A percentile compares a stretch with the other conserved stretches of the same genome.
These are phyloP conservation scores for Platysteira castanea DNA, from an alignment of 2,113 vertebrate genomes.

Conservation along the genomic window DNA sequence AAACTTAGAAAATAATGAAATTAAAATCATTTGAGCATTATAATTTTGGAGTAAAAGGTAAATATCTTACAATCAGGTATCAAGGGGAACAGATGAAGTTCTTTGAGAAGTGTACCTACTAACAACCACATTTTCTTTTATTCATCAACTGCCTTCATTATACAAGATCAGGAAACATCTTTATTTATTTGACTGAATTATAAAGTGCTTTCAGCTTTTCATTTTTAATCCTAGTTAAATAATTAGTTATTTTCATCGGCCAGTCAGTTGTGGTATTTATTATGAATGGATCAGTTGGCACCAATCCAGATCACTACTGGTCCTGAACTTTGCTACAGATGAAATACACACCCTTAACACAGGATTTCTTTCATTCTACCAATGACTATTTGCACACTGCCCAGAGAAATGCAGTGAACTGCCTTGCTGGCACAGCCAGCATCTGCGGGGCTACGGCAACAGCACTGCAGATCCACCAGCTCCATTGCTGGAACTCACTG, in stretches of 20 bases:
- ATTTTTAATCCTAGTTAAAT: constrained; percentile 1
- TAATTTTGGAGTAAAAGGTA: neutral
- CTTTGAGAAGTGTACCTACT: neutral
- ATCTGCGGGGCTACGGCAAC: rapidly evolving
- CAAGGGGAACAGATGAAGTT: neutral
- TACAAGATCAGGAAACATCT: neutral
- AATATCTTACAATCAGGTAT: neutral
- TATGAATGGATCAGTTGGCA: neutral
- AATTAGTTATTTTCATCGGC: neutral
- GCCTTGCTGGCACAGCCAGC: neutral
- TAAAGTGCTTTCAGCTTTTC: constrained; percentile 4
- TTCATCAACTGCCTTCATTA: neutral
- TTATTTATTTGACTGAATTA: neutral
- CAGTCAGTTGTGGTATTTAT: neutral
- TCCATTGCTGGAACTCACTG: neutral
- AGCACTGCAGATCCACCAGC: neutral
- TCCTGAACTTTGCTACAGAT: neutral
- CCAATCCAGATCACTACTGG: neutral
- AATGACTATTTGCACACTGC: neutral
- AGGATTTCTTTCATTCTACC: neutral
- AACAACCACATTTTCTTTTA: neutral
- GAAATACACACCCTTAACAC: neutral
- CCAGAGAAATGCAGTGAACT: neutral
- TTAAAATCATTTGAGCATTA: neutral
- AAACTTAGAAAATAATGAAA: neutral